Base-by-base conservation (phyloP, 2,797 vertebrate species). In the Allobates femoralis region DNA sequence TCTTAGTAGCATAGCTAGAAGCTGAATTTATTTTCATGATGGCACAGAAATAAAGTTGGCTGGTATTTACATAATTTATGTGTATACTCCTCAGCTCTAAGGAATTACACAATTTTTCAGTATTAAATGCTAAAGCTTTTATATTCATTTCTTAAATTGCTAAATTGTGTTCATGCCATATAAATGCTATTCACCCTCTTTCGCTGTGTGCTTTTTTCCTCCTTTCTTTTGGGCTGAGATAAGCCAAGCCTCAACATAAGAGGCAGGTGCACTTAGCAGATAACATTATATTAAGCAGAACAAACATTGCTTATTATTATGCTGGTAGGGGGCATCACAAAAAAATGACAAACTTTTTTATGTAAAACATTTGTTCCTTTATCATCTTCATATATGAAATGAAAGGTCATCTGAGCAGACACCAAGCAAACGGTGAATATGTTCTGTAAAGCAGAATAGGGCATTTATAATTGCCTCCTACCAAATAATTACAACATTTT, bases 261-360 rank as follows among this genome's bases (percentile, higher is more conserved):
- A 75, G 64, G 77, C 77, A 88, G 86, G 82, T 88, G 86, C 82
- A 79, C 69, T 56, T 69, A 76, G 69, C 28, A 85, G 86, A 88
- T 88, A 88, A 85, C 83, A 88, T 84, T 88, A 66, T 88, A 84
- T 51, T 51, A 3, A 12, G 76, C 23, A 67, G 46, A 85, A 58
- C 76, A 80, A 76, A 81, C 78, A 88, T 75, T 81, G 73, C 82
- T 85, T 55, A 81, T 87, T 79, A 79, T 85, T 88, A 84, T 67
- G 56, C 69, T 81, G 41, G 86, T 81, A 81, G 83, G 78, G 82
- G 86, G 86, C 83, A 85, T 76, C 69, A 66, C 76, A 66, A 76
- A 84, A 76, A 86, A 84, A 87, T 87, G 58, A 84, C 74, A 79
- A 87, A 53, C 64, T 80, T 84, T 58, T 86, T 75, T 87, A 84